Evolutionary conservation across 2,888 invertebrate genomes (phyloP), one percentile per base, ranked within the genome.

Genomic region (Pachliopta kotzebuea): DNA sequence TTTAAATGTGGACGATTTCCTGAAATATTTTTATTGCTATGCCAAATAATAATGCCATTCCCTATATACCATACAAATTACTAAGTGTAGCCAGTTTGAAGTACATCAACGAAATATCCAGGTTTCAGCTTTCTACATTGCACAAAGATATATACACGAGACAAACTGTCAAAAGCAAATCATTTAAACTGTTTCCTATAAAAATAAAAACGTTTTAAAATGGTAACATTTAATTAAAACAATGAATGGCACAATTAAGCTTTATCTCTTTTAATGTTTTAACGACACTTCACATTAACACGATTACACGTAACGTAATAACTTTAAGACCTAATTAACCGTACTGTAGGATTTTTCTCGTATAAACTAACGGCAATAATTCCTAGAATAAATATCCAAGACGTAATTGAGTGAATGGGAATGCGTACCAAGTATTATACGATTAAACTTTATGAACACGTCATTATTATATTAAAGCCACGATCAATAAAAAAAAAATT

Each of bases 1-100:
- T 24, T 50, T 66, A 56, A 57, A 60, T 57, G 60, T 42, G 60
- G 57, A 21, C 53, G 60, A 61, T 57, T 53, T 53, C 50, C 50
- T 50, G 60, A n/a, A 52, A 56, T 56, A 59, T 65, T 56, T 56
- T 50, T 23, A 60, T n/a, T 8, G n/a, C n/a, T 52, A 53, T 29
- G 49, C 31, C 37, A 6, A 26, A 14, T 17, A 37, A 37, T n/a
- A 53, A 45, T 24, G 9, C 53, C 1, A 52, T n/a, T 21, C n/a
- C 3, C 18, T 18, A n/a, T 45, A n/a, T n/a, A 26, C n/a, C 3
- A 26, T 26, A 45, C n/a, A 42, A 4, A 45, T 18, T 45, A 45
- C 8, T 45, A 45, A 4, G n/a, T 45, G 45, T 4, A n/a, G 8
- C 45, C 4, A 45, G 6, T 45, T 45, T 45, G n/a, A 45, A 45